phyloP scores from a whole-genome alignment of 2,888 invertebrate genomes.

The Cosmorhoe ocellata region DNA sequence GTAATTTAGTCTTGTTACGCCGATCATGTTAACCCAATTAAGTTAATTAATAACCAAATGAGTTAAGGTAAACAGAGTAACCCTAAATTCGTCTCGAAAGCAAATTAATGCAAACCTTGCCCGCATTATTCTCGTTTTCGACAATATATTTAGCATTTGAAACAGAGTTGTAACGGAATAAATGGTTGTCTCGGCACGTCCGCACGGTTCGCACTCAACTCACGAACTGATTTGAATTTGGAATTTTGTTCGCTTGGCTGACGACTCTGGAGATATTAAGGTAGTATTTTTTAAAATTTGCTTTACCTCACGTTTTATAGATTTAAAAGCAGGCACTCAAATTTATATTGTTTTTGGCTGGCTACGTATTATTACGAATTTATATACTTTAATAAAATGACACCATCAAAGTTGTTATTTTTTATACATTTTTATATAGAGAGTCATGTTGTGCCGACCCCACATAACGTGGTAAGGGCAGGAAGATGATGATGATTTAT shows the following conservation, averaged over 20 bases:
- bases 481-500: no score
- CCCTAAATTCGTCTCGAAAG: slow-evolving; percentile 56
- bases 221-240: slow-evolving; percentile 80
- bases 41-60: slow-evolving; percentile 47
- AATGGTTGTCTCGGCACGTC: slow-evolving; percentile 70
- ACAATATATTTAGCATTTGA: slow-evolving; percentile 72
- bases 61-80: slow-evolving; percentile 45
- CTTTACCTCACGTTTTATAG: slow-evolving; percentile 33
- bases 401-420: no score
- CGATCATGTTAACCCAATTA: slow-evolving; percentile 39
- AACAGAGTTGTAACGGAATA: slow-evolving; percentile 73
- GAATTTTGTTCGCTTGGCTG: slow-evolving; percentile 65
- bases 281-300: slow-evolving; percentile 9
- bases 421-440: no score
- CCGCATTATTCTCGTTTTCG: slow-evolving; percentile 69
- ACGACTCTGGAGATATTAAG: slow-evolving; percentile 45
- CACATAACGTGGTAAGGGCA: no score
- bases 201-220: slow-evolving; percentile 67
- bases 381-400: no score
- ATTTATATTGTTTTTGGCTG: no score
- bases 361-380: no score
- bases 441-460: no score
- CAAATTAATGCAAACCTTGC: slow-evolving; percentile 67
- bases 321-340: no score
- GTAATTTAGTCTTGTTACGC: slow-evolving; percentile 18